Evolutionary conservation across 2,113 vertebrate species (phyloP).

Genomic region (Morphnarchus princeps): DNA sequence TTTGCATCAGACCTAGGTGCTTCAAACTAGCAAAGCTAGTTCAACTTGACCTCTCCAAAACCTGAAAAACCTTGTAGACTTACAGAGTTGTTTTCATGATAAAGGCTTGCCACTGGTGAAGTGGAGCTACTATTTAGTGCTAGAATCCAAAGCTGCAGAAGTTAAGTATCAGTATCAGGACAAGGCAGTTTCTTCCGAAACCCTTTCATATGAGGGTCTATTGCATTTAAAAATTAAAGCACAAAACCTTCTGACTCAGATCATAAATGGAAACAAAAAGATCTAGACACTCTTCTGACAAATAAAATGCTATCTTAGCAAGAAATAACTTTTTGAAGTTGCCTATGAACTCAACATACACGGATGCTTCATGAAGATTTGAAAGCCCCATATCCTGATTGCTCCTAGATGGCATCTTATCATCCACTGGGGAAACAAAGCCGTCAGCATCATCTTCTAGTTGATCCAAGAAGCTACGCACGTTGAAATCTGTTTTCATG

Average conservation of each 20-base stretch:
- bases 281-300: neutral
- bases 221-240: neutral
- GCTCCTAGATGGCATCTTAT: conserved; percentile 81
- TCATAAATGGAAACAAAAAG: neutral
- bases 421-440: conserved; percentile 93
- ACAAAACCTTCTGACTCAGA: neutral
- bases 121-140: neutral
- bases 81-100: neutral
- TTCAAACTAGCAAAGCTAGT: neutral
- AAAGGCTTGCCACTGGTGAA: neutral
- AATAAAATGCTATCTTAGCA: neutral
- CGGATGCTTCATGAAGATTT: conserved; percentile 92
- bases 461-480: conserved; percentile 86
- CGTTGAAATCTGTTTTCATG: conserved; percentile 77
- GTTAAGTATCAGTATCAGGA: neutral
- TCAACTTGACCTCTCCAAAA: neutral
- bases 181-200: neutral
- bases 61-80: neutral
- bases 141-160: neutral
- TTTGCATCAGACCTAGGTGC: neutral
- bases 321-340: neutral
- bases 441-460: conserved; percentile 88
- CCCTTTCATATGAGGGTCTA: neutral
- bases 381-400: conserved; percentile 88
- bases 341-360: conserved; percentile 74